Base-by-base conservation (phyloP, 2,888 invertebrate genomes). In the Patella depressa region DNA sequence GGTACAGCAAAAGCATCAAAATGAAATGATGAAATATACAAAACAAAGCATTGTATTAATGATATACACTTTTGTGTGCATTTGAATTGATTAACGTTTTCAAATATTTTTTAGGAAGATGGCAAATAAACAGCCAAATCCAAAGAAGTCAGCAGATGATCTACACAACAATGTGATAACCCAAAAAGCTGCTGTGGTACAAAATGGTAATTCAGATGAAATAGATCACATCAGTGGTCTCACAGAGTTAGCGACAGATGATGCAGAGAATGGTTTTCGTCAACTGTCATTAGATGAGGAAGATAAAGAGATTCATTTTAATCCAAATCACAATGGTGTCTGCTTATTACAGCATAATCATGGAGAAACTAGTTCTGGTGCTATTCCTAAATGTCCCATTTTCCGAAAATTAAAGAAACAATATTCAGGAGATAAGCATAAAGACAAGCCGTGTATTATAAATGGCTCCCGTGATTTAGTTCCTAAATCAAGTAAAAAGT, bases 291-390 rank as follows among this genome's bases (percentile, higher is more conserved):
- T 45, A 65, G 12, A 65, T 24, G 65, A 24, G 11, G 65, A 65
- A 24, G 19, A 24, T 12, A 24, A 19, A 19, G 65, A 19, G 24
- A 24, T 65, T 65, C 12, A 12, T 24, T 65, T 65, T 24, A 65
- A 65, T 65, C 65, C 65, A 65, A 19, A 65, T 65, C 65, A 65
- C 11, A 65, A 65, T 65, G 65, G 65, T 24, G 45, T 45, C 45
- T 45, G 45, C 45, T 24, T 65, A 9, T 24, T 24, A 24, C 24
- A 24, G 24, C 19, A 24, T 24, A 19, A 65, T 65, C 19, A 24
- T 12, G 19, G 65, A 24, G 19, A 65, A 24, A 65, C 19, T 9
- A 24, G 14, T 24, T 24, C 19, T 24, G 65, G 65, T 19, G 65
- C 65, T 65, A 24, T 65, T 65, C 65, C 65, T 19, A 65, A 65